These are phyloP conservation scores for Cotesia congregata DNA, from an alignment of 2,888 invertebrate genomes.

Conservation along the genomic window DNA sequence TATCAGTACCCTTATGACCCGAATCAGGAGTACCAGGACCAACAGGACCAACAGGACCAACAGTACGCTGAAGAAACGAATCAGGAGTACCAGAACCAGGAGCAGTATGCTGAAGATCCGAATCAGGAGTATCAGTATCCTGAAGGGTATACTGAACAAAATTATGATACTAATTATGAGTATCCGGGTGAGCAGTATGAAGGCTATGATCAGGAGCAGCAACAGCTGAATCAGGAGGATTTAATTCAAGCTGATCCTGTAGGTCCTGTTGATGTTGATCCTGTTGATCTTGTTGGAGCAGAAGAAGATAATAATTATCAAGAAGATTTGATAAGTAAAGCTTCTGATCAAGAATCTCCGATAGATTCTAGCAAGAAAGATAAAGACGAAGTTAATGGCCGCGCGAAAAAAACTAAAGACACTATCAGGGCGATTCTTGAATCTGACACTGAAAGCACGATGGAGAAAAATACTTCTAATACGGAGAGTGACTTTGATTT, in stretches of 20 bases:
- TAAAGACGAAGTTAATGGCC: slow-evolving; percentile 38
- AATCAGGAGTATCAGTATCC: slow-evolving; percentile 32
- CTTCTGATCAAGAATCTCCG: neutral
- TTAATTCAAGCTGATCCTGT: slow-evolving; percentile 42
- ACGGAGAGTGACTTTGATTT: slow-evolving; percentile 68
- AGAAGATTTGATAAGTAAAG: neutral
- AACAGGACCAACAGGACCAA: too few species aligned
- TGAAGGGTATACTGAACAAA: slow-evolving; percentile 23
- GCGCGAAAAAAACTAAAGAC: slow-evolving; percentile 57
- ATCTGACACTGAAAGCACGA: slow-evolving; percentile 66
- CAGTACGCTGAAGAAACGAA: slow-evolving; percentile 44
- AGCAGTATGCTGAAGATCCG: slow-evolving; percentile 19
- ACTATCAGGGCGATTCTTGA: slow-evolving; percentile 60
- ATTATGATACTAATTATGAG: slow-evolving; percentile 41
- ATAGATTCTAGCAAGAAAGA: slow-evolving; percentile 31
- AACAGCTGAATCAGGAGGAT: slow-evolving; percentile 45
- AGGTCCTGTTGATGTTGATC: too few species aligned
- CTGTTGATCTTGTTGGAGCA: too few species aligned
- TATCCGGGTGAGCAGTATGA: slow-evolving; percentile 44
- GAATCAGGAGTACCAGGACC: slow-evolving; percentile 40
- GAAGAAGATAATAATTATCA: neutral
- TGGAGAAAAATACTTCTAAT: slow-evolving; percentile 64
- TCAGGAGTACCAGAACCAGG: slow-evolving; percentile 46
- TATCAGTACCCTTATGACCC: slow-evolving; percentile 45
- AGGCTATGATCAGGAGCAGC: slow-evolving; percentile 36